Evolutionary conservation across 2,113 vertebrate genomes (phyloP).

Genomic region (Pungitius pungitius): DNA sequence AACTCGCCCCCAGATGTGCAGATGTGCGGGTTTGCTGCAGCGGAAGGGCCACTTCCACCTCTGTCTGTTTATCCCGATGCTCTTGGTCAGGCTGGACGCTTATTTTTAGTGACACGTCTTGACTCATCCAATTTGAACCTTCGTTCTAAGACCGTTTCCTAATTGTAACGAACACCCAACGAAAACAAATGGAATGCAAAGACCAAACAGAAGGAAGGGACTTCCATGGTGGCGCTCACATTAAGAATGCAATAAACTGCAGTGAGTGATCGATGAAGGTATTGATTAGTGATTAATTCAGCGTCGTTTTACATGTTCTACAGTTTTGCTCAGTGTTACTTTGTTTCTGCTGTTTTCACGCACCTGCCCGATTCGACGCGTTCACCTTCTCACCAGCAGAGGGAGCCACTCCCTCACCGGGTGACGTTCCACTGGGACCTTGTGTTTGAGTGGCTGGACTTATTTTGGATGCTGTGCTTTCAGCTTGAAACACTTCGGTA

Average conservation of each 20-base stretch:
- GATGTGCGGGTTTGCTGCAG: constrained; percentile 73
- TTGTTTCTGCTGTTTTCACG: constrained; percentile 24
- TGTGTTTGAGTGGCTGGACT: not conserved
- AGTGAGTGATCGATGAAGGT: not conserved
- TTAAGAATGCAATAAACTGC: not conserved
- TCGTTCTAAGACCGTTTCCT: constrained; percentile 15
- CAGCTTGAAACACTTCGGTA: not conserved
- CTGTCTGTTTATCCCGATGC: constrained; percentile 65
- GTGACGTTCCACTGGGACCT: not conserved
- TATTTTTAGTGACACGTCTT: constrained; percentile 64
- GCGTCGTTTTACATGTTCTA: not conserved
- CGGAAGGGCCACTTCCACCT: constrained; percentile 81
- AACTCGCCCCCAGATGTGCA: constrained; percentile 81
- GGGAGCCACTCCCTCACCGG: constrained; percentile 38
- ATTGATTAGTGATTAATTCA: not conserved
- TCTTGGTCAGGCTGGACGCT: constrained; percentile 60
- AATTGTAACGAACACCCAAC: constrained; percentile 7
- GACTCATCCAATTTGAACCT: constrained; percentile 55
- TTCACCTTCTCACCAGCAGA: constrained; percentile 54
- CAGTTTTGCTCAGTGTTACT: not conserved
- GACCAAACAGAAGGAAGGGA: not conserved
- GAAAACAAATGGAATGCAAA: not conserved
- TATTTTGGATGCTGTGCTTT: constrained; percentile 11
- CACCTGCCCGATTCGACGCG: constrained; percentile 44
- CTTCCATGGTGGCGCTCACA: not conserved